These are phyloP conservation scores for Trematomus bernacchii DNA, from an alignment of 2,797 vertebrate genomes.

Conservation along the genomic window DNA sequence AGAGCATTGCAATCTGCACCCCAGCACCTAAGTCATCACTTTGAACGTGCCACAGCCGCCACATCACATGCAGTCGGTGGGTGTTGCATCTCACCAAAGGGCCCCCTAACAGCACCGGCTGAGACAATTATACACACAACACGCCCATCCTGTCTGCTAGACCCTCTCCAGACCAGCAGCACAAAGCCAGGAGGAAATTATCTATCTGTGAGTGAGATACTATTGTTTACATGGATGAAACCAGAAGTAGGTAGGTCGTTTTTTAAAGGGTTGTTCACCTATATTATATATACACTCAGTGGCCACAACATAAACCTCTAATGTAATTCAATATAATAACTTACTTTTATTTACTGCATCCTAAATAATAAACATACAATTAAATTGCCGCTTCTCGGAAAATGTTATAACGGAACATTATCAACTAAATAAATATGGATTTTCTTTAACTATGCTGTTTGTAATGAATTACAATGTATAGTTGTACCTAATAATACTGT, in stretches of 20 bases:
- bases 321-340: background rate
- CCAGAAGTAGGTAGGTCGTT: background rate
- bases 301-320: background rate
- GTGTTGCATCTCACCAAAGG: slow-evolving; percentile 63
- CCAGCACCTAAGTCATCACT: slow-evolving; percentile 76
- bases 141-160: slow-evolving; percentile 23
- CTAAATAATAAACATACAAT: background rate
- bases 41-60: slow-evolving; percentile 64
- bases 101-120: slow-evolving; percentile 46
- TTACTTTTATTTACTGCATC: background rate
- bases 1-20: slow-evolving; percentile 79
- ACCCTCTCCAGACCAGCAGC: slow-evolving; percentile 7
- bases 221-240: background rate
- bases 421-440: no score
- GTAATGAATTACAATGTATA: no score
- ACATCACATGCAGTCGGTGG: slow-evolving; percentile 53
- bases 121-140: slow-evolving; percentile 35
- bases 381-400: background rate
- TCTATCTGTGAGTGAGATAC: background rate
- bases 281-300: background rate
- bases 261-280: background rate
- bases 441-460: no score
- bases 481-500: slow-evolving; percentile 2
- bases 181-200: slow-evolving; percentile 5
- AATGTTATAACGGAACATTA: background rate